Evolutionary conservation across 2,888 invertebrate genomes (phyloP), one percentile per base, ranked within the genome.

Genomic region (Acanthococcus lagerstroemiae): DNA sequence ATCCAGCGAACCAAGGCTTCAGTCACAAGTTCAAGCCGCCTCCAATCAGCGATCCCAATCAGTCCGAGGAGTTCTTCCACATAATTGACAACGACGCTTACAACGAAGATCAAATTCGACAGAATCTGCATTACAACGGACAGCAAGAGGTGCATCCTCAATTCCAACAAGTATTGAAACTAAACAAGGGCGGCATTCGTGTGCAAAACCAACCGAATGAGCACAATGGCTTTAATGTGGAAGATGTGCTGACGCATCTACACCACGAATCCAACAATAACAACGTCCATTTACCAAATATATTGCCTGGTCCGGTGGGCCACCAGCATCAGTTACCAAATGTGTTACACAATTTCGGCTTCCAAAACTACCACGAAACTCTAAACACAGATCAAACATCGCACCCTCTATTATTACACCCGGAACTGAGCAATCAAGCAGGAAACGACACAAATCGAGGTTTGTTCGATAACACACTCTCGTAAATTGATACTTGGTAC

Each of bases 291-390:
- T 50, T 61, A 22, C 61, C 61, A 17, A 61, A 61, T 50, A 48
- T 61, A 15, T 22, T 61, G 22, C 61, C 48, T 6, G 61, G 61
- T 21, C 61, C 61, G 9, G 27, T 26, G 5, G 27, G 48, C n/a
- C 60, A 44, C n/a, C 27, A 48, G 6, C 52, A 5, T 7, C 21
- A 21, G 24, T 19, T 45, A 19, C 7, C 17, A 19, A 24, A 24
- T 7, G 15, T 4, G 4, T 24, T 17, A 21, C 52, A 54, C 25
- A 65, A 65, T 19, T 65, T 54, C 55, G 24, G 17, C 6, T 65
- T 48, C n/a, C 54, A 21, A 26, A 65, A 65, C 44, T 65, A 65
- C 45, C 65, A 65, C 54, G 65, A 65, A 65, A 55, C 65, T 17
- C 30, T 65, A 45, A 55, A 55, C 65, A 55, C 54, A 12, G 65